Evolutionary conservation across 2,797 vertebrate species (phyloP).

Genomic region (Borostomias antarcticus): DNA sequence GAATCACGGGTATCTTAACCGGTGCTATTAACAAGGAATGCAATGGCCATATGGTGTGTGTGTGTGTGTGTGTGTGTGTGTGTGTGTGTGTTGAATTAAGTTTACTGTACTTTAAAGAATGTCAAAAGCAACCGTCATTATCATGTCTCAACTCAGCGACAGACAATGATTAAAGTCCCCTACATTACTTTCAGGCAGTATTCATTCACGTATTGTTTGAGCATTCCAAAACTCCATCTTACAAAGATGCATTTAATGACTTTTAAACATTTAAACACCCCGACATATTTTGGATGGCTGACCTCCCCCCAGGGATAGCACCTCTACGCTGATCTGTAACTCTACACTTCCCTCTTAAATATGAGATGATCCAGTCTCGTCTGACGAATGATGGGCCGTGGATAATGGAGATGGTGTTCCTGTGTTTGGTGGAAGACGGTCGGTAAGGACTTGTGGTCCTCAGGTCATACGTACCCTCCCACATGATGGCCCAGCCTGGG

Average conservation of each 20-base stretch:
- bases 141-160: too few species aligned
- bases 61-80: too few species aligned
- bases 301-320: conserved; percentile 24
- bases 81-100: too few species aligned
- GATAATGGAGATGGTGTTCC: conserved; percentile 11
- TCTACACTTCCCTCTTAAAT: conserved; percentile 39
- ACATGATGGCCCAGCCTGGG: conserved; percentile 12
- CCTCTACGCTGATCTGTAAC: conserved; percentile 25
- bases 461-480: neutral
- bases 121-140: too few species aligned
- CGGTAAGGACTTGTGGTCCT: conserved; percentile 6
- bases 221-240: too few species aligned
- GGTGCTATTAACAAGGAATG: too few species aligned
- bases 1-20: too few species aligned
- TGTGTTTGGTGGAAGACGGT: neutral
- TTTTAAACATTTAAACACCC: conserved; percentile 1
- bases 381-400: conserved; percentile 15
- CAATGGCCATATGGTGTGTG: too few species aligned
- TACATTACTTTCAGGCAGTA: too few species aligned
- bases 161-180: too few species aligned
- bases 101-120: too few species aligned
- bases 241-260: conserved; percentile 5
- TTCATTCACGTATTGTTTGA: too few species aligned
- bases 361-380: conserved; percentile 24
- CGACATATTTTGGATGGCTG: conserved; percentile 21